Conservation (phyloP, 1,140 invertebrate genomes). For the Drosophila jambulina region DNA sequence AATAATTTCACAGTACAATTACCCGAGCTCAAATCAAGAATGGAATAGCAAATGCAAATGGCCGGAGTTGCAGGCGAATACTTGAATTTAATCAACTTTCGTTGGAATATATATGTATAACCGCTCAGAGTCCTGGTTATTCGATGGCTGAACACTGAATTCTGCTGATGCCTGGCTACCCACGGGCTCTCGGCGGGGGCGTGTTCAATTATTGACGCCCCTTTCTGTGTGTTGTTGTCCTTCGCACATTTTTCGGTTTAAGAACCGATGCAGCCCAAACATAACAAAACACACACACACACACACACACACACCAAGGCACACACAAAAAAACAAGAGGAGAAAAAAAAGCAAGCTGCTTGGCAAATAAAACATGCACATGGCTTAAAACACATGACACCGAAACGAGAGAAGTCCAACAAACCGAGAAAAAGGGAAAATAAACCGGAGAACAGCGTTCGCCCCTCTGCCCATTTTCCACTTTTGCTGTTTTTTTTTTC, state of each 20-base stretch:
- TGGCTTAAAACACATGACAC: constrained; percentile 82
- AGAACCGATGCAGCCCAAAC: constrained; percentile 56
- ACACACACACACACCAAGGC: neutral
- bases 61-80: constrained; percentile 21
- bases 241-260: constrained; percentile 63
- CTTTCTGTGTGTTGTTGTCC: constrained; percentile 48
- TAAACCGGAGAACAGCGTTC: constrained; percentile 34
- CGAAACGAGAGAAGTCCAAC: constrained; percentile 53
- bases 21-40: constrained; percentile 58
- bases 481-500: neutral
- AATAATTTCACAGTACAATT: constrained; percentile 69
- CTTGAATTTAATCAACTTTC: constrained; percentile 77
- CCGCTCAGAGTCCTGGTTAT: constrained; percentile 5
- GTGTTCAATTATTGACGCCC: constrained; percentile 79
- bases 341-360: constrained; percentile 40
- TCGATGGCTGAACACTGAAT: constrained; percentile 4
- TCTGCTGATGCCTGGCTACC: constrained; percentile 5
- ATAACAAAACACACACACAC: constrained; percentile 33
- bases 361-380: constrained; percentile 78
- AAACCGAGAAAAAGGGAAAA: constrained; percentile 31
- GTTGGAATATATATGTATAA: neutral
- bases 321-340: neutral
- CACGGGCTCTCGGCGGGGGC: constrained; percentile 49
- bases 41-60: constrained; percentile 61
- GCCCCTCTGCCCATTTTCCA: neutral